Conservation (phyloP, 1,140 invertebrate genomes). For the Drosophila pseudoananassae region DNA sequence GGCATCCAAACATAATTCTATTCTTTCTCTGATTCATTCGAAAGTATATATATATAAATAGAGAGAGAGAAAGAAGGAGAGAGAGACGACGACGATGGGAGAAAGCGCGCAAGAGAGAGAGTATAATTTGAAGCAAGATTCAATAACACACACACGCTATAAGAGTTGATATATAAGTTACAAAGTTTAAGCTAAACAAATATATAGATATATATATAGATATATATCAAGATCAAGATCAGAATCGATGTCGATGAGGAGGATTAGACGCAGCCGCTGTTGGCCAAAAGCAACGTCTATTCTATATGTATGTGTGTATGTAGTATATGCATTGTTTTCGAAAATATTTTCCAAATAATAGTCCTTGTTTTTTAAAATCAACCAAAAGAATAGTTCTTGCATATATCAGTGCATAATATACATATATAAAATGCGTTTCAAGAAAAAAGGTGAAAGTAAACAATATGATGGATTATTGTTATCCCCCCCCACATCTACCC, state of each 20-base stretch:
- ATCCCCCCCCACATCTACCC: slow-evolving; percentile 25
- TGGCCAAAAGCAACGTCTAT: slow-evolving; percentile 38
- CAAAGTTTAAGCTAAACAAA: slow-evolving; percentile 63
- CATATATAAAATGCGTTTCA: slow-evolving; percentile 42
- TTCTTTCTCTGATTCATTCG: slow-evolving; percentile 67
- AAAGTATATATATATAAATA: slow-evolving; percentile 52
- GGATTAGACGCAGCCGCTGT: slow-evolving; percentile 73
- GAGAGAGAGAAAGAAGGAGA: slow-evolving; percentile 27
- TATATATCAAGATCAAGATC: slow-evolving; percentile 30
- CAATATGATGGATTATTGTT: slow-evolving; percentile 80
- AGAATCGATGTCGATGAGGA: slow-evolving; percentile 47
- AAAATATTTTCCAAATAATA: background rate
- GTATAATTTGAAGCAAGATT: slow-evolving; percentile 59
- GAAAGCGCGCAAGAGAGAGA: slow-evolving; percentile 47
- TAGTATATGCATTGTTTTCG: slow-evolving; percentile 41
- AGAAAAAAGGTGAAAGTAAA: slow-evolving; percentile 81
- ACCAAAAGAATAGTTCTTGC: slow-evolving; percentile 1
- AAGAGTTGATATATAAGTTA: slow-evolving; percentile 78
- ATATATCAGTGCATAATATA: slow-evolving; percentile 40
- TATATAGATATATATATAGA: slow-evolving; percentile 45
- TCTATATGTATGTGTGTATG: slow-evolving; percentile 54
- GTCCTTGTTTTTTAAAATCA: background rate
- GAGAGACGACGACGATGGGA: slow-evolving; percentile 15
- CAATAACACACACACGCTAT: slow-evolving; percentile 60
- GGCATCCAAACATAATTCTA: slow-evolving; percentile 52